Evolutionary conservation across 2,888 invertebrate genomes (phyloP), one percentile per base, ranked within the genome.

Genomic region (Glomeris marginata): DNA sequence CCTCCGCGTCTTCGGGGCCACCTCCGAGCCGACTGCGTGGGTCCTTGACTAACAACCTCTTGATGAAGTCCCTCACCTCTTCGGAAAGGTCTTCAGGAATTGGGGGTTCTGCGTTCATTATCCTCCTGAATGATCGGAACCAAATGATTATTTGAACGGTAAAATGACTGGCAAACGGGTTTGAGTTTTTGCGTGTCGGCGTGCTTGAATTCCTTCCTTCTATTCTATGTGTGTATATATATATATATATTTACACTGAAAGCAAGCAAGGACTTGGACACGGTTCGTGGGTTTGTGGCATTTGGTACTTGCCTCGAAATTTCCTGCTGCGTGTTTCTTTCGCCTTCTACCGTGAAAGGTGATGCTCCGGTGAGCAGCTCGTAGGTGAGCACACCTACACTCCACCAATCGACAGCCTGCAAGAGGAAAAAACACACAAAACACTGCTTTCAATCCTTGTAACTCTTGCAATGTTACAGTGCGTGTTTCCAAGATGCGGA

Each of bases 341-440:
- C 88, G 21, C 91, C 92, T 61, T 94, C 90, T 1, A 92, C 87
- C 8, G 95, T 92, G 70, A 97, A 97, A 2, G 97, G 97, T 1
- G 94, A 94, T 6, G 92, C 91, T 47, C 97, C 95, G 0, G 94
- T 95, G 49, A 97, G 71, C 41, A 97, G 76, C 70, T 97, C 95
- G 73, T 94, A 97, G 0, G 92, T 88, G 42, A 97, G 71, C 1
- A 97, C 94, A 6, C 94, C 94, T 6, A 95, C 84, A 33, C 92
- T 92, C 97, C 97, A 97, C 95, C 95, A 97, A 72, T 97, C 97
- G 5, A 94, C 95, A 45, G 91, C 86, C 83, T 88, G 73, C 2
- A 59, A 28, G 8, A 28, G 28, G 8, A 28, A 28, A 8, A 28
- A 28, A 28, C 28, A 28, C 28, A 28, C 8, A 28, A 28, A 28